phyloP scores from a whole-genome alignment of 2,888 invertebrate genomes.

The Melanostoma mellinum region DNA sequence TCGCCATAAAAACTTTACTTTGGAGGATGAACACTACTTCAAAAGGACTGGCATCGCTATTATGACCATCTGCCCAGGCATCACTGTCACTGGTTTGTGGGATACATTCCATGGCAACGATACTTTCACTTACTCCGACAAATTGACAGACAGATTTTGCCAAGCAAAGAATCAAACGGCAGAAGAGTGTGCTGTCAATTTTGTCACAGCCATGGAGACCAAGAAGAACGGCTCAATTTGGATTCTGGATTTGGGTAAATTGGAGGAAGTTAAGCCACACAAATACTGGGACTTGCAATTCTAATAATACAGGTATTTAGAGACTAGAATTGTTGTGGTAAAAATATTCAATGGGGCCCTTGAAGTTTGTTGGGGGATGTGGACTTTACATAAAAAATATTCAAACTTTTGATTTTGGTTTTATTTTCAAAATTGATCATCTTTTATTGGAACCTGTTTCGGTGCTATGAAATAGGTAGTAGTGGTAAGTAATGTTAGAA shows the following conservation, averaged over 20 bases:
- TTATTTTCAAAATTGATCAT: no score
- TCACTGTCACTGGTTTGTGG: slow-evolving; percentile 74
- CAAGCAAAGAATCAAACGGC: slow-evolving; percentile 73
- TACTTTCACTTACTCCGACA: slow-evolving; percentile 71
- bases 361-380: no score
- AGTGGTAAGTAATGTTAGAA: no score
- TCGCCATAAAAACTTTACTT: background rate
- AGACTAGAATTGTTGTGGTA: no score
- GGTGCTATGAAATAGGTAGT: no score
- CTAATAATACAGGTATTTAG: background rate
- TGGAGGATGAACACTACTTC: slow-evolving; percentile 77
- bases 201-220: slow-evolving; percentile 74
- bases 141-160: slow-evolving; percentile 67
- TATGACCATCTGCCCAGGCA: slow-evolving; percentile 79
- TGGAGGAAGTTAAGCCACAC: slow-evolving; percentile 73
- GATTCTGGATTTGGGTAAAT: slow-evolving; percentile 75
- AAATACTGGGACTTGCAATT: slow-evolving; percentile 74
- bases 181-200: slow-evolving; percentile 74
- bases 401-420: no score
- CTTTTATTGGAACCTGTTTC: no score
- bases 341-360: no score
- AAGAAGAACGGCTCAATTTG: slow-evolving; percentile 76
- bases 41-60: slow-evolving; percentile 77
- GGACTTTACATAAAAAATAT: no score
- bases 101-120: slow-evolving; percentile 58